Evolutionary conservation across 2,113 vertebrate species (phyloP), one percentile per base, ranked within the genome.

Genomic region (Aythya baeri): DNA sequence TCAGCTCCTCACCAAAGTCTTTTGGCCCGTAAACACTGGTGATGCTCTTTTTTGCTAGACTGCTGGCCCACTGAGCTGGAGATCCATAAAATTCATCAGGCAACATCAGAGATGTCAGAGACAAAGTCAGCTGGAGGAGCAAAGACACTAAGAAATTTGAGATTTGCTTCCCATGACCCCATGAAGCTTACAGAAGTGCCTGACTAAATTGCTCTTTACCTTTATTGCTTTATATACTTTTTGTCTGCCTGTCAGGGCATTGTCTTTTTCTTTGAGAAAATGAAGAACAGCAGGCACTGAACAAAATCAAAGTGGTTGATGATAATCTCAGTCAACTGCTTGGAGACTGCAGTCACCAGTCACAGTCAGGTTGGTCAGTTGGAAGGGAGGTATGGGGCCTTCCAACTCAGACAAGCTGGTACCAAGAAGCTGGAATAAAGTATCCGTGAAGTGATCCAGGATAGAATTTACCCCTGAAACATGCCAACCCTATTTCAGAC

Each of bases 201-300:
- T 83, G 54, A 55, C 62, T 89, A 89, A 87, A 94, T 62, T 89
- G n/a, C 31, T 89, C 41, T 91, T 91, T 91, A 44, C 43, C 17
- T 78, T 92, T 91, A 77, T 76, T 83, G 38, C 44, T 92, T 91
- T 58, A 74, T 79, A 54, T 85, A 41, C 32, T 27, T 86, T 89
- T 95, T 66, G 59, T 89, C 74, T 87, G 34, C 38, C 67, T 73
- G 44, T 73, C 58, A 73, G 58, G 50, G 14, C 25, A 94, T 83
- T 91, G 54, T 87, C 34, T 93, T 44, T 84, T 74, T 94, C 17
- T 26, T 34, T 54, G 81, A 79, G 36, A 76, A 76, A 85, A 16
- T n/a, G 38, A 89, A 84, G 84, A 82, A 71, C 44, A 87, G 50
- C 71, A 87, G 87, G 38, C 25, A 32, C 18, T 70, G 59, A 80